Percentiles rank a stretch among this genome's conserved stretches.
phyloP scores from a whole-genome alignment of 2,113 vertebrate species.

The Coryphaenoides rupestris region DNA sequence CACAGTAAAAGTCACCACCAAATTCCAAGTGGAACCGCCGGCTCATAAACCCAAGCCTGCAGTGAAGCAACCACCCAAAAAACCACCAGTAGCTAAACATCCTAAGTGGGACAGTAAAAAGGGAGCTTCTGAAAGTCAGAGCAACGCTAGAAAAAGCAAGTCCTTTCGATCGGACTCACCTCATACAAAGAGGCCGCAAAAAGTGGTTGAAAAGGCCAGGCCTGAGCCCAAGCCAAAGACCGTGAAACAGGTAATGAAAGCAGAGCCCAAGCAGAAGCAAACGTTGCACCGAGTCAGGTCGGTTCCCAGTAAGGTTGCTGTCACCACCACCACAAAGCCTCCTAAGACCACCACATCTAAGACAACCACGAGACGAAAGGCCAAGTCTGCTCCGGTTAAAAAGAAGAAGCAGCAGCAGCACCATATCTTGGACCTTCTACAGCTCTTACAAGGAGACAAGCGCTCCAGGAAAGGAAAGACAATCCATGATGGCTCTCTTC shows the following conservation, averaged over 20 bases:
- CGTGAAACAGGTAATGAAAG: not conserved
- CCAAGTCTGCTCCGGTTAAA: conserved; percentile 15
- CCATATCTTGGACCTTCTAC: conserved; percentile 59
- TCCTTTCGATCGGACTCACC: conserved; percentile 39
- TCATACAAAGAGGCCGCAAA: conserved; percentile 9
- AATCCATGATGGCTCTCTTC: conserved; percentile 52
- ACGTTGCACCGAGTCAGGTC: not conserved
- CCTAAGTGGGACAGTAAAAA: conserved; percentile 20
- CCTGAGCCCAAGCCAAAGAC: conserved; percentile 1
- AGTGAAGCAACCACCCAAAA: not conserved
- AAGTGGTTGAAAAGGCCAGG: not conserved
- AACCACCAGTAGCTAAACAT: conserved; percentile 31
- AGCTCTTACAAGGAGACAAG: conserved; percentile 42
- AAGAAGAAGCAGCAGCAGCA: conserved; percentile 36
- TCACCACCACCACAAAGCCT: conserved; percentile 13
- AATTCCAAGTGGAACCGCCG: conserved; percentile 63
- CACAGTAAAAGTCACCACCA: conserved; percentile 37
- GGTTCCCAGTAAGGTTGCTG: not conserved
- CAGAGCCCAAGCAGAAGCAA: conserved; percentile 1
- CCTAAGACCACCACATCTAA: conserved; percentile 17
- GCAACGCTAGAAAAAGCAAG: conserved; percentile 21
- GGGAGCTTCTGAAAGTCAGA: conserved; percentile 11
- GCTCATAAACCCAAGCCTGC: conserved; percentile 33
- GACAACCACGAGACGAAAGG: conserved; percentile 4
- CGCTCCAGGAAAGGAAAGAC: conserved; percentile 33